Conservation (phyloP, 2,888 invertebrate species). For the Abrostola tripartita region DNA sequence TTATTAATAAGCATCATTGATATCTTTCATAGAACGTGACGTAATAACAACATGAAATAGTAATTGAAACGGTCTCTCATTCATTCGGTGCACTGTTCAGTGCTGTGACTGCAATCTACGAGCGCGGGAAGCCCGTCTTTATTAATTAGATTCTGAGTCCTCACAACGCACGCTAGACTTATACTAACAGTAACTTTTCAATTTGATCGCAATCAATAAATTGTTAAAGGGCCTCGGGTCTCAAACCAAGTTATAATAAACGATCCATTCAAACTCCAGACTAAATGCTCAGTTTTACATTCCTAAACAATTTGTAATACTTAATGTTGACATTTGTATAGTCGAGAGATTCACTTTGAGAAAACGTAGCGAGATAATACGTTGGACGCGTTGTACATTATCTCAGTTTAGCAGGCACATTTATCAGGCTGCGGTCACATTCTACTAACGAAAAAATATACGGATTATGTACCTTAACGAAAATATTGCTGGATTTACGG, state of each 20-base stretch:
- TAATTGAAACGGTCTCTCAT: constrained; percentile 44
- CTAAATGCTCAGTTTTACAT: constrained; percentile 45
- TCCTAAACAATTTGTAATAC: constrained; percentile 56
- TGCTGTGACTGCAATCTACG: constrained; percentile 42
- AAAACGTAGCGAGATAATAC: constrained; percentile 40
- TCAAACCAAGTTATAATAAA: constrained; percentile 39
- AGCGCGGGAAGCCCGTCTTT: constrained; percentile 21
- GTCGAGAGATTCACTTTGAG: constrained; percentile 47
- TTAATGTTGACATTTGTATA: constrained; percentile 56
- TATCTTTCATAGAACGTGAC: constrained; percentile 26
- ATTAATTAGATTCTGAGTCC: constrained; percentile 53
- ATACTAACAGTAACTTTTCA: constrained; percentile 62
- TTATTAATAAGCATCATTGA: constrained; percentile 17
- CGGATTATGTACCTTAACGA: constrained; percentile 71
- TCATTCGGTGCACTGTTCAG: constrained; percentile 26
- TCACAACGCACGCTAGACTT: constrained; percentile 22
- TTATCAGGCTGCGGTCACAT: constrained; percentile 67
- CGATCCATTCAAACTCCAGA: constrained; percentile 41
- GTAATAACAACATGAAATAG: constrained; percentile 47
- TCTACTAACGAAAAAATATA: constrained; percentile 75
- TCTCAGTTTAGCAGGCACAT: constrained; percentile 63
- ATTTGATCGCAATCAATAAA: constrained; percentile 49
- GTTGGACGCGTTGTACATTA: constrained; percentile 50
- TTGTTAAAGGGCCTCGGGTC: constrained; percentile 24
- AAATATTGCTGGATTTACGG: constrained; percentile 74